Evolutionary conservation across 2,888 invertebrate genomes (phyloP).

Genomic region (Leptinotarsa rubiginosa): DNA sequence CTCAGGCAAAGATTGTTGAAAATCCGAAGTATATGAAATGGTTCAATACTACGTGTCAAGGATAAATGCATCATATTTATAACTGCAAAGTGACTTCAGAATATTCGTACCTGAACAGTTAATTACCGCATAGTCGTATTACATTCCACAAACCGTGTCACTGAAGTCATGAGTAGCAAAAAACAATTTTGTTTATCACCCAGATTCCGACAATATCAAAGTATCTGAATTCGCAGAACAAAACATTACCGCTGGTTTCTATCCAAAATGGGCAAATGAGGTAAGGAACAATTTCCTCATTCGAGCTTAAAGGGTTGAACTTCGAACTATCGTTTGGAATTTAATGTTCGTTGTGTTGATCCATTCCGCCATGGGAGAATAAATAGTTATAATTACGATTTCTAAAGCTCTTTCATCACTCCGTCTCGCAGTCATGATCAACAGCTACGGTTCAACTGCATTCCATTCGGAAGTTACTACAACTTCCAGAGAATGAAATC

Average conservation of each 20-base stretch:
- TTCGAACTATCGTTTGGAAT: constrained; percentile 23
- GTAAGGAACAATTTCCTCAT: constrained; percentile 28
- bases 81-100: background rate
- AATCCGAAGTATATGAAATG: no score
- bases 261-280: constrained; percentile 26
- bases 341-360: constrained; percentile 18
- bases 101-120: background rate
- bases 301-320: constrained; percentile 7
- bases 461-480: constrained; percentile 9
- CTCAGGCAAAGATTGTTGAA: no score
- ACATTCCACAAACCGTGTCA: background rate
- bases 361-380: constrained; percentile 9
- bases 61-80: no score
- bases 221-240: constrained; percentile 14
- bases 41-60: no score
- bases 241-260: constrained; percentile 12
- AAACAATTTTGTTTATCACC: constrained; percentile 2
- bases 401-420: constrained; percentile 2
- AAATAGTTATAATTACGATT: constrained; percentile 19
- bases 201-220: constrained; percentile 9
- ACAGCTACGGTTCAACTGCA: constrained; percentile 1
- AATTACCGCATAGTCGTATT: no score
- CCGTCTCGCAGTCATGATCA: background rate
- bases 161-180: constrained; percentile 16
- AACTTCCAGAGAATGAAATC: background rate